Evolutionary conservation across 1,140 invertebrate genomes (phyloP), one percentile per base, ranked within the genome.

Genomic region (Halyomorpha halys): DNA sequence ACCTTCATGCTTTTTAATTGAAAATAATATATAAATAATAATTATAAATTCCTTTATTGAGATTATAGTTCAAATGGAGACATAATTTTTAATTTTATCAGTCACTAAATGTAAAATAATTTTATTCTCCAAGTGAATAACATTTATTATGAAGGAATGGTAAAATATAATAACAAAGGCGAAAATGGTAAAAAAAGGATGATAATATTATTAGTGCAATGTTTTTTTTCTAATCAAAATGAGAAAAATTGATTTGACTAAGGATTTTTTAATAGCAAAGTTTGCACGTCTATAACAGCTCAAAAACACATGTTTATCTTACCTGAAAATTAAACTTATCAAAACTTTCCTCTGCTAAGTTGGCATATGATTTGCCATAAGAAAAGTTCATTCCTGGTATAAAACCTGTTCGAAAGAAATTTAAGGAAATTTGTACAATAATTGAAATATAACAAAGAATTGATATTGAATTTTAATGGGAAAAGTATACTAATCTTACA

Each of bases 351-450:
- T 86, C 84, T 2, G 84, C 84, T 6, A 84, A 80, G 67, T 78
- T 78, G 67, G 81, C 81, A 70, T 85, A 87, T 2, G 85, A 83
- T 72, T 84, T 79, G 11, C 85, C 85, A 70, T 84, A 86, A 34
- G 79, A 78, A 65, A 72, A 79, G 67, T 77, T 80, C 69, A 81
- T 77, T 3, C 80, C 81, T 18, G 81, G 81, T 68, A 83, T 83
- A 67, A 81, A 83, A 21, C 81, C 80, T 81, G 68, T 39, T 39
- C 11, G 34, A 39, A 39, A 39, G 34, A 39, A 39, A 39, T 39
- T 39, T 39, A 6, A 39, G 34, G 34, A 39, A 39, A 39, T 39
- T 8, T 39, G 6, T 39, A 2, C 34, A 6, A 39, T 39, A 39
- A 39, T 1, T 39, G 11, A 2, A 39, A 39, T 13, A 11, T 39